Evolutionary conservation across 2,888 invertebrate species (phyloP), one percentile per base, ranked within the genome.

Genomic region (Drosophila quinaria): DNA sequence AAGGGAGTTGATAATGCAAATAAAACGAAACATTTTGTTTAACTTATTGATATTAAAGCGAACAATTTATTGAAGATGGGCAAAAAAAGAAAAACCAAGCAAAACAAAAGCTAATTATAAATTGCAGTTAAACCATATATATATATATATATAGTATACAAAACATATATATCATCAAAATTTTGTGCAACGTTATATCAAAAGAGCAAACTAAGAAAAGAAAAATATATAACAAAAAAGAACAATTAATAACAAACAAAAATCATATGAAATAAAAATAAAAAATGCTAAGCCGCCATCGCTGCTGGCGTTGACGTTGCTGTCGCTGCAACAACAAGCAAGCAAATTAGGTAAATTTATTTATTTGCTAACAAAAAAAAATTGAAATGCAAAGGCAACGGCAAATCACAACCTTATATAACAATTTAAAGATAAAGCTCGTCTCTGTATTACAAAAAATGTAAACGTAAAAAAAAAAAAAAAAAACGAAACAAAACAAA

Each of bases 141-240:
- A 66, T 56, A 65, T 33, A 46, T 31, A 64, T 42, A 51, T 50
- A 59, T 33, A 46, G 54, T 29, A 50, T 22, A 49, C 51, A 68
- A 41, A 73, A 33, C 52, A 50, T 44, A 58, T 73, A 60, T 71
- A 68, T 71, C 58, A 80, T 87, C 69, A 73, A 87, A 81, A 86
- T 76, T 75, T 88, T 83, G 76, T 76, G 87, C 87, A 83, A 83
- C 89, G 61, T 88, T 88, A 86, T 80, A 80, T 80, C 80, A 82
- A 80, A 82, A 78, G 62, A 65, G 56, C 66, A 70, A 86, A 72
- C 35, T 62, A 37, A 64, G 29, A 37, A 37, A 54, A 37, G 9
- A 68, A 78, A 73, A 70, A 44, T 50, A 49, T 52, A 59, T 70
- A 65, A 63, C 33, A 58, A 46, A 29, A 29, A 17, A 25, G 52